Base-by-base conservation (phyloP, 2,797 vertebrate genomes). In the Mus spretus region DNA sequence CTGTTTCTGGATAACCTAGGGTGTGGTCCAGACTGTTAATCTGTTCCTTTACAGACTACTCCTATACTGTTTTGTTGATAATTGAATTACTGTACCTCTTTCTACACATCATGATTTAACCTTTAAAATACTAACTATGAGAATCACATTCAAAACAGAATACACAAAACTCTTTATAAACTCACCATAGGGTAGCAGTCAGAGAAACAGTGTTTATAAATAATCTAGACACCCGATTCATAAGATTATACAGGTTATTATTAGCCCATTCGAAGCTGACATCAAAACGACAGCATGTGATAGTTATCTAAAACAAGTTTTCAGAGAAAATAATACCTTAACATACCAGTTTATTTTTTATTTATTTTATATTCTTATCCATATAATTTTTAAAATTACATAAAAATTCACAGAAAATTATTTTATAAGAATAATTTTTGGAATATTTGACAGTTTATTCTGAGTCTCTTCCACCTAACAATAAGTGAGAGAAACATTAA, bases 1-100 rank as follows among this genome's bases (percentile, higher is more conserved):
- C 96, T 97, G 95, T 87, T 97, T 96, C 82, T 63, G 93, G 63
- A 96, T 57, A 88, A 96, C 86, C 63, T 67, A 63, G 74, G 37
- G 59, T 80, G 24, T 86, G 40, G 44, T 95, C 85, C 88, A 96
- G 34, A 95, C 31, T 86, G 86, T 80, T 79, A 77, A 91, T 90
- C 31, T 53, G 31, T 89, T 97, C 44, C 24, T 93, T 93, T 83
- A 80, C 31, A 37, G 1, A 92, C 83, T 89, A 78, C 85, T 57
- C 81, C 79, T 17, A 87, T 95, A 70, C n/a, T 65, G 11, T 88
- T 93, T 92, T 50, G 50, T 70, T 8, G 37, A 70, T 87, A 86
- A 79, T 88, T 61, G 78, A 96, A 67, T 13, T n/a, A 74, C 1
- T 84, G 26, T 17, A 70, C 8, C 17, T 6, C 8, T 91, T 81